These are phyloP conservation scores for Amiota minor DNA, from an alignment of 2,888 invertebrate species.

Conservation along the genomic window DNA sequence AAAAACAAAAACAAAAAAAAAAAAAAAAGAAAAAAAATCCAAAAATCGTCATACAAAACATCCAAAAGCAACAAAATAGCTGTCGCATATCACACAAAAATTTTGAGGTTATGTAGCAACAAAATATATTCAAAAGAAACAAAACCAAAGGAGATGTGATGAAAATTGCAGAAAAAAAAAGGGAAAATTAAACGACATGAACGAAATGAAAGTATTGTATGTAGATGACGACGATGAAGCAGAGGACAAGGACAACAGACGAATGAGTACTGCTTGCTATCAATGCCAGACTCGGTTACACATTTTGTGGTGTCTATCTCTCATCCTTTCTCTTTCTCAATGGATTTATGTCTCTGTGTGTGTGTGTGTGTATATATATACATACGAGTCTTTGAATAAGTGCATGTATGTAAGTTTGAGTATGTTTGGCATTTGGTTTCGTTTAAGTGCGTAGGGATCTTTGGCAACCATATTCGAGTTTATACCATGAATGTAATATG, in stretches of 20 bases:
- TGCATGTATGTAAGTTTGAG: background rate
- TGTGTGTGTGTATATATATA: background rate
- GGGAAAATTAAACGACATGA: conserved; percentile 19
- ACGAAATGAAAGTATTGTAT: no score
- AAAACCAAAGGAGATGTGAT: background rate
- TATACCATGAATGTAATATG: background rate
- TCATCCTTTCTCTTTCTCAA: background rate
- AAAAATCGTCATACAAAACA: conserved; percentile 1
- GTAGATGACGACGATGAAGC: no score
- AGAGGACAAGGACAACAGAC: conserved; percentile 23
- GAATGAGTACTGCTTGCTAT: conserved; percentile 36
- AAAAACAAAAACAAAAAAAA: conserved; percentile 20
- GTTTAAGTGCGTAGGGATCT: conserved; percentile 37
- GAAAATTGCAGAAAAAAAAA: conserved; percentile 27
- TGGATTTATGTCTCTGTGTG: background rate
- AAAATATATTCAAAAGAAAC: conserved; percentile 9
- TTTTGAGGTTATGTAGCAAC: conserved; percentile 32
- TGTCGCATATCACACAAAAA: conserved; percentile 31
- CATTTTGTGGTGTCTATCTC: conserved; percentile 37
- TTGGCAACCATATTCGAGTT: conserved; percentile 6
- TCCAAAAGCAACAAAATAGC: conserved; percentile 26
- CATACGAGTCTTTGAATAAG: no score
- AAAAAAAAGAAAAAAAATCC: conserved; percentile 18
- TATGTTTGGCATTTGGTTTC: conserved; percentile 27
- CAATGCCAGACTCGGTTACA: conserved; percentile 46